These are phyloP conservation scores for Ceyx cyanopectus DNA, from an alignment of 2,113 vertebrate species.

Conservation along the genomic window DNA sequence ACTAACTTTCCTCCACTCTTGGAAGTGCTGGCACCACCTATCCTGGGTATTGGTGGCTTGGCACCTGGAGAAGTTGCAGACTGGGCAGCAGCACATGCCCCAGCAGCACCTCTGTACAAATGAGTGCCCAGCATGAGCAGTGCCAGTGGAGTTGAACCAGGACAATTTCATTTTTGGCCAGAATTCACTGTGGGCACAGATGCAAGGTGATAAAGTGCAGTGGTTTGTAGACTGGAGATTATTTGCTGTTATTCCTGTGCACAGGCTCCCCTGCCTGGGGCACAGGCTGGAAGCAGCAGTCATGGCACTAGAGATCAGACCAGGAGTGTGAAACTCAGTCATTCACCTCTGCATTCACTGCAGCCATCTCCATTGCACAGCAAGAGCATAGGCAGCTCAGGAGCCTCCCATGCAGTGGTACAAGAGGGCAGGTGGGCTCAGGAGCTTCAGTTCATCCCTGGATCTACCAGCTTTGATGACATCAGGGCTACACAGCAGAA, in stretches of 20 bases:
- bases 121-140: rapidly evolving
- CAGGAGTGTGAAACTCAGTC: neutral
- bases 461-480: neutral
- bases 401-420: rapidly evolving
- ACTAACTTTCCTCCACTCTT: rapidly evolving
- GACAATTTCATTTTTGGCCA: neutral
- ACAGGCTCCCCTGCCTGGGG: neutral
- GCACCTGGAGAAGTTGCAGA: neutral
- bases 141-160: neutral
- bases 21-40: neutral
- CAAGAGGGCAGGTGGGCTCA: neutral
- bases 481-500: neutral
- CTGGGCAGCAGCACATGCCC: neutral
- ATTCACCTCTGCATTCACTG: neutral
- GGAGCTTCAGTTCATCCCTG: neutral
- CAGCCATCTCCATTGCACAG: neutral
- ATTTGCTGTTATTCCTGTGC: neutral
- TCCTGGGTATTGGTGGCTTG: rapidly evolving
- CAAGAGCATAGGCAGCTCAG: neutral
- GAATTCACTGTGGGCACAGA: neutral
- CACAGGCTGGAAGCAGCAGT: neutral
- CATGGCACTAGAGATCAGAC: neutral
- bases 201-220: rapidly evolving
- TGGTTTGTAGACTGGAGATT: rapidly evolving
- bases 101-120: rapidly evolving